Evolutionary conservation across 2,113 vertebrate genomes (phyloP).

Genomic region (Chiloscyllium plagiosum): DNA sequence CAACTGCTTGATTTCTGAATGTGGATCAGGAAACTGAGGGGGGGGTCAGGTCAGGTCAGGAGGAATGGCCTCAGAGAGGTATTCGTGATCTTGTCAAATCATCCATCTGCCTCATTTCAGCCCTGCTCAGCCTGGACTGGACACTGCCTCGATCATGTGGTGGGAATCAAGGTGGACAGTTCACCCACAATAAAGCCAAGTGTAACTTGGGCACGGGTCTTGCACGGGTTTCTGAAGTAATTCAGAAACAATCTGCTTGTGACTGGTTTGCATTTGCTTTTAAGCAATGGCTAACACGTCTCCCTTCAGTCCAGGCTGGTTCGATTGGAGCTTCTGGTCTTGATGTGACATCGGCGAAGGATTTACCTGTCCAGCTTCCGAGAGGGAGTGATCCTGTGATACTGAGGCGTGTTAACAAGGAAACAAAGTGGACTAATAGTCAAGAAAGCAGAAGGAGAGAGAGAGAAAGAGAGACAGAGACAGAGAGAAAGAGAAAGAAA

Average conservation of each 20-base stretch:
- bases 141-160: not conserved
- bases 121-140: not conserved
- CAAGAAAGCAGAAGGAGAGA: not conserved
- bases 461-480: no score
- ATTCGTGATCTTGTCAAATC: not conserved
- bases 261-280: no score
- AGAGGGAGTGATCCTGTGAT: not conserved
- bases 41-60: not conserved
- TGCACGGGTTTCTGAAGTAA: no score
- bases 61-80: no score
- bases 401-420: not conserved
- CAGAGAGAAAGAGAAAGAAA: no score
- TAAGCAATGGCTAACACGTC: not conserved
- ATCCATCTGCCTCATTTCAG: not conserved
- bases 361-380: slow-evolving; percentile 2
- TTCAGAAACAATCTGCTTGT: not conserved
- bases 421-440: slow-evolving; percentile 16
- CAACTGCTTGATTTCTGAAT: not conserved
- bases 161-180: not conserved
- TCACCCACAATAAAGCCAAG: not conserved
- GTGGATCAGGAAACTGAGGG: not conserved
- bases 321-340: not conserved
- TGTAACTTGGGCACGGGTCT: no score
- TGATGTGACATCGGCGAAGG: not conserved
- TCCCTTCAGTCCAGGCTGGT: not conserved